Conservation (phyloP, 2,113 vertebrate genomes). For the Hippocampus comes region DNA sequence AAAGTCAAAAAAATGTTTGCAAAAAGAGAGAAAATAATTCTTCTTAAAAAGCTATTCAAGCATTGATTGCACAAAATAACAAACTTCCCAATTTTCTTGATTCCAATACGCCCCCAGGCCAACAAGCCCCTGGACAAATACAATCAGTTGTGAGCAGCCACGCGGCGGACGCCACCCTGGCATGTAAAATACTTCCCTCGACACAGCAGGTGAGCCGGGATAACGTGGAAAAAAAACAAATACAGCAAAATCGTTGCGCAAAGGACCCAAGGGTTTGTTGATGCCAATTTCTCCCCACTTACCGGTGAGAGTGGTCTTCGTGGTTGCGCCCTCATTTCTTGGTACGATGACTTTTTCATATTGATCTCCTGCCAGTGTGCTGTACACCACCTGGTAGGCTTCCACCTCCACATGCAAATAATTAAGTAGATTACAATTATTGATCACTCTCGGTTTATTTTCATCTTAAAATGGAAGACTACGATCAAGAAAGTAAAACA, state of each 20-base stretch:
- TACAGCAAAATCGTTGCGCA: neutral
- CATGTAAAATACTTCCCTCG: constrained; percentile 37
- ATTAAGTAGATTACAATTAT: neutral
- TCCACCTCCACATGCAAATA: constrained; percentile 66
- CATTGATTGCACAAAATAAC: constrained; percentile 53
- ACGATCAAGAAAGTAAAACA: too few species aligned
- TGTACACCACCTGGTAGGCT: constrained; percentile 89
- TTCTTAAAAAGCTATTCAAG: constrained; percentile 20
- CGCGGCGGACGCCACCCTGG: constrained; percentile 38
- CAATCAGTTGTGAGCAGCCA: constrained; percentile 47
- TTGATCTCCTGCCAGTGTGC: constrained; percentile 91
- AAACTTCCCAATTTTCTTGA: constrained; percentile 26
- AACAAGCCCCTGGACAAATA: constrained; percentile 52
- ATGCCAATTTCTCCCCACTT: constrained; percentile 26
- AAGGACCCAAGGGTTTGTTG: constrained; percentile 2
- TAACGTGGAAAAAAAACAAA: constrained; percentile 13
- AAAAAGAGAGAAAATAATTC: constrained; percentile 27
- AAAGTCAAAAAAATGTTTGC: constrained; percentile 20
- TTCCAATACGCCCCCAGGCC: constrained; percentile 56
- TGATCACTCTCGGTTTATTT: neutral
- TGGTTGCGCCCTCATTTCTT: constrained; percentile 76
- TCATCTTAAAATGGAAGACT: neutral
- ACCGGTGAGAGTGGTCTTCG: constrained; percentile 84
- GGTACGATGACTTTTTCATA: constrained; percentile 88
- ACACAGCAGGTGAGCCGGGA: constrained; percentile 23